Evolutionary conservation across 2,888 invertebrate species (phyloP), one percentile per base, ranked within the genome.

Genomic region (Papilio protenor): DNA sequence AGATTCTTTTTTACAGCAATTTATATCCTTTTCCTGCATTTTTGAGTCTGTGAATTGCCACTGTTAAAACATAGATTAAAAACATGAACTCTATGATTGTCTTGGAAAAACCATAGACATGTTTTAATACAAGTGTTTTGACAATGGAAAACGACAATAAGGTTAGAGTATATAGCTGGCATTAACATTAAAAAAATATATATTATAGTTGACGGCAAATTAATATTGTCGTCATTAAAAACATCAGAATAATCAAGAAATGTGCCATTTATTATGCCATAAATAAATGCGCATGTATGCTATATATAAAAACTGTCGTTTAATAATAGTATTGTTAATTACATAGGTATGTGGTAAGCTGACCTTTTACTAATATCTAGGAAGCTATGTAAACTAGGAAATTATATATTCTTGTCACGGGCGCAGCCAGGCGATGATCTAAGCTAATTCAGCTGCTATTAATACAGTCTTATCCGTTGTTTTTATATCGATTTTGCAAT

Each of bases 311-410:
- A 64, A 40, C 16, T 64, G 64, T 33, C 64, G 10, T 8, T 21
- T 11, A 21, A 64, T 16, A 59, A 33, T 16, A 10, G 16, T 64
- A 18, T 64, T 33, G 18, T 12, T 64, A 64, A 27, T 64, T 64
- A 64, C 64, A 64, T 33, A 18, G 33, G 64, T 64, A 64, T 64
- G 64, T 40, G 33, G 27, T 16, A 40, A 64, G 33, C 18, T 64
- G 64, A 64, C 64, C 64, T 64, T 64, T 33, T 18, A 27, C 40
- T 61, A 5, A 64, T 18, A 33, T 40, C 18, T 6, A 64, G 64
- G 64, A 64, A 64, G 18, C 33, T 64, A 16, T 27, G 33, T 33
- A 21, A 57, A 64, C 14, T 27, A 61, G 27, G 27, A 61, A 33
- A 64, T 10, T 64, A 33, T 64, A 64, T 64, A 64, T 64, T 64